phyloP scores from a whole-genome alignment of 1,140 invertebrate species.

The Camponotus pennsylvanicus region DNA sequence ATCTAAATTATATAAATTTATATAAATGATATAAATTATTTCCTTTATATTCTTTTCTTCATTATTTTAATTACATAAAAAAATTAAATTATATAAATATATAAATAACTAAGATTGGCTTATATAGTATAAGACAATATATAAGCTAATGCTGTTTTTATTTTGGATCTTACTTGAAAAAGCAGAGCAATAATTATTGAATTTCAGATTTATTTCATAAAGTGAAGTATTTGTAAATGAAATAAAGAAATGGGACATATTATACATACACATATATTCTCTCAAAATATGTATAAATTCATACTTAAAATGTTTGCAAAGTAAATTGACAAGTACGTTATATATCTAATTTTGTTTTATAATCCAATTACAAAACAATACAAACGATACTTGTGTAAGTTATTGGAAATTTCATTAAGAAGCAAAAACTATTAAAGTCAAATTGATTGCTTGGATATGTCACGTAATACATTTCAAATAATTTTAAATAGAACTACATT shows the following conservation, averaged over 20 bases:
- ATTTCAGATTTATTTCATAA: background rate
- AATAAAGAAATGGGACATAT: background rate
- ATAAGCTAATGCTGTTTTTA: background rate
- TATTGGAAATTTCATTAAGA: background rate
- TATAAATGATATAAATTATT: too few species aligned
- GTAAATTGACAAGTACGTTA: background rate
- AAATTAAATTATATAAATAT: background rate
- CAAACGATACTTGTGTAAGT: background rate
- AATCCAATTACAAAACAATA: background rate
- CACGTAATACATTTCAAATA: background rate
- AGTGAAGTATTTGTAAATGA: background rate
- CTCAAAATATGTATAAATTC: background rate
- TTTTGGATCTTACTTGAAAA: background rate
- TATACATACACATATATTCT: background rate
- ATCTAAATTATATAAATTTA: too few species aligned
- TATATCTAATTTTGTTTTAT: background rate
- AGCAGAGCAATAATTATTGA: background rate
- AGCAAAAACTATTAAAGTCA: constrained; percentile 33
- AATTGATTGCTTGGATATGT: background rate
- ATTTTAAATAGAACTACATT: background rate
- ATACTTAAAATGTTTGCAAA: background rate
- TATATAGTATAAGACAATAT: background rate
- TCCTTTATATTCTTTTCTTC: background rate
- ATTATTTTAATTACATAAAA: background rate
- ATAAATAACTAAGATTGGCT: background rate